These are phyloP conservation scores for Siderastrea siderea DNA, from an alignment of 92 coral and sea anemone species.

Conservation along the genomic window DNA sequence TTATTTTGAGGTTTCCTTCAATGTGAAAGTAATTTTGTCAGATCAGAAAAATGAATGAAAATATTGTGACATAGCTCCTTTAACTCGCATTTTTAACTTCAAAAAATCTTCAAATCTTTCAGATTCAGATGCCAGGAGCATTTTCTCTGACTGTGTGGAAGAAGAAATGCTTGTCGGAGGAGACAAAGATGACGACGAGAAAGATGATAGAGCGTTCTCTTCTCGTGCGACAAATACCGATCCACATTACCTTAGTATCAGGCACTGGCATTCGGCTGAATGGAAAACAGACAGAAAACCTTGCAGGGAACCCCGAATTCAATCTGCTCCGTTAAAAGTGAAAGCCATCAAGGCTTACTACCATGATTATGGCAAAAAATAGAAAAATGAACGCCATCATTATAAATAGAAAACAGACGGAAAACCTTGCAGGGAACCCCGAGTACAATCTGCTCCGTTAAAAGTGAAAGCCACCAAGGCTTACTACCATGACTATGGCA, in stretches of 20 bases:
- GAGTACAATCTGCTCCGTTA: slow-evolving; percentile 79
- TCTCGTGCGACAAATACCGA: slow-evolving; percentile 88
- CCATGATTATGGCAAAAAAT: slow-evolving; percentile 72
- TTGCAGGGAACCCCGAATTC: slow-evolving; percentile 67
- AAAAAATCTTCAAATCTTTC: neutral
- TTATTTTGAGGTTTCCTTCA: too few species aligned
- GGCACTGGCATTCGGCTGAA: slow-evolving; percentile 89
- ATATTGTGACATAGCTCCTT: too few species aligned
- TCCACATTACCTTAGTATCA: slow-evolving; percentile 86
- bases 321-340: slow-evolving; percentile 78
- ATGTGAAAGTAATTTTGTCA: too few species aligned
- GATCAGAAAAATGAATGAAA: too few species aligned
- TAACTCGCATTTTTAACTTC: neutral
- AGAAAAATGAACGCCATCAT: too few species aligned
- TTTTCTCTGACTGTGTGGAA: slow-evolving; percentile 37
- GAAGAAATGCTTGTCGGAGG: slow-evolving; percentile 23
- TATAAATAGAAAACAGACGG: neutral
- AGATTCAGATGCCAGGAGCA: slow-evolving; percentile 49
- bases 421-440: slow-evolving; percentile 44
- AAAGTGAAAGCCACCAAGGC: slow-evolving; percentile 85
- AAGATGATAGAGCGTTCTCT: slow-evolving; percentile 18
- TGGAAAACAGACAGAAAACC: slow-evolving; percentile 89
- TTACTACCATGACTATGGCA: slow-evolving; percentile 84
- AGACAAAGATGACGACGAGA: slow-evolving; percentile 9
- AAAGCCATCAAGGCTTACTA: slow-evolving; percentile 88